Base-by-base conservation (phyloP, 2,888 invertebrate genomes). In the Cerceris rybyensis region DNA sequence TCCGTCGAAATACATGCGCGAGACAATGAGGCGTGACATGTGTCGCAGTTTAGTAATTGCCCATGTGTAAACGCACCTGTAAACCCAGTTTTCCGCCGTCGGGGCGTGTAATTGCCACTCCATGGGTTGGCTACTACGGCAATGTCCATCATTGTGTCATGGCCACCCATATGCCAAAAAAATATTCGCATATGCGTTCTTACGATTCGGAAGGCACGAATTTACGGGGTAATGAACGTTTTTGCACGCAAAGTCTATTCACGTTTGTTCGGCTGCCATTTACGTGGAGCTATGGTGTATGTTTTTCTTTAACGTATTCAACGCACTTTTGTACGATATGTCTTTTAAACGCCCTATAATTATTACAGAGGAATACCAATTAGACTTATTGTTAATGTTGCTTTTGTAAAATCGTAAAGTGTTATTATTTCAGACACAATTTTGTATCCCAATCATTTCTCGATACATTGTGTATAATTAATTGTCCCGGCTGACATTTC, bases 51-150 rank as follows among this genome's bases (percentile, higher is more conserved):
- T 67, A 69, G 68, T 73, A 63, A 78, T 78, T 69, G 57, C 65
- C 61, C 79, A 81, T 85, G 83, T 83, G 75, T 85, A 84, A 84
- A 83, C 83, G 80, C 90, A 90, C 89, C 90, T 90, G 89, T 88
- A 87, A 89, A 80, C 69, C 58, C 78, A 68, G 73, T 84, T 90
- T 88, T 89, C 87, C 86, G 84, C 74, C 83, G 74, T 75, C 74
- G 83, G 76, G 78, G 80, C 81, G 75, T 82, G 81, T 87, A 89
- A 90, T 90, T 88, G 85, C 60, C 70, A 55, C 39, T 67, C 46
- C 59, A 61, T 76, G 75, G 80, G 63, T 82, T 80, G 78, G 59
- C 69, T 67, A 70, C 55, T 78, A 8, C n/a, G 2, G 69, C 84
- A 84, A 86, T 84, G 80, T 71, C 80, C 55, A 70, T 75, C 79